Conservation (phyloP, 2,113 vertebrate species). For the Tiliqua scincoides region DNA sequence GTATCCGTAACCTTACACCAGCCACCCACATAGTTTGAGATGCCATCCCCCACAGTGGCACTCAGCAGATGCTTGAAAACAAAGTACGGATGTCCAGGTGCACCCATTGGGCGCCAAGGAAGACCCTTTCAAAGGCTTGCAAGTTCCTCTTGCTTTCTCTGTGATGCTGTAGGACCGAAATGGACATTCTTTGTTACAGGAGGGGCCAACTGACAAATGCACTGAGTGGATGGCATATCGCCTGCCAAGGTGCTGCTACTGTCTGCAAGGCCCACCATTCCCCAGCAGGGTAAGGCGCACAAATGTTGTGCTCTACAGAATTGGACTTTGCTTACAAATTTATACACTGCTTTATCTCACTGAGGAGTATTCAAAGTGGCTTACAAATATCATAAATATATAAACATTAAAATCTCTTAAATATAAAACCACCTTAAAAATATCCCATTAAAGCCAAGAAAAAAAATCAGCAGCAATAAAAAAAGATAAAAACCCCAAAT, state of each 20-base stretch:
- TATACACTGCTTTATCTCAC: no score
- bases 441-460: no score
- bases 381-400: no score
- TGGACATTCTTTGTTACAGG: background rate
- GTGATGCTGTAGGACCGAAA: background rate
- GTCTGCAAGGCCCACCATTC: background rate
- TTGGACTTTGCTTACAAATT: no score
- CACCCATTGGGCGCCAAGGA: constrained; percentile 6
- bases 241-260: background rate
- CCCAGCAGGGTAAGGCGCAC: background rate
- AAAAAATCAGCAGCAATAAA: no score
- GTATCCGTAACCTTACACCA: background rate
- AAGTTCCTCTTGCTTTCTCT: background rate
- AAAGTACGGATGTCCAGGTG: constrained; percentile 20
- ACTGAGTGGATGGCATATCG: background rate
- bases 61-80: background rate
- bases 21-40: accelerated
- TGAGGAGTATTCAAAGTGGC: no score
- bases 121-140: background rate
- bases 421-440: no score
- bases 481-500: no score
- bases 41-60: background rate
- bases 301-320: no score
- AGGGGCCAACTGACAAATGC: background rate
- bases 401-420: no score